Base-by-base conservation (phyloP, 2,113 vertebrate species). In the Gymnorhina tibicen region DNA sequence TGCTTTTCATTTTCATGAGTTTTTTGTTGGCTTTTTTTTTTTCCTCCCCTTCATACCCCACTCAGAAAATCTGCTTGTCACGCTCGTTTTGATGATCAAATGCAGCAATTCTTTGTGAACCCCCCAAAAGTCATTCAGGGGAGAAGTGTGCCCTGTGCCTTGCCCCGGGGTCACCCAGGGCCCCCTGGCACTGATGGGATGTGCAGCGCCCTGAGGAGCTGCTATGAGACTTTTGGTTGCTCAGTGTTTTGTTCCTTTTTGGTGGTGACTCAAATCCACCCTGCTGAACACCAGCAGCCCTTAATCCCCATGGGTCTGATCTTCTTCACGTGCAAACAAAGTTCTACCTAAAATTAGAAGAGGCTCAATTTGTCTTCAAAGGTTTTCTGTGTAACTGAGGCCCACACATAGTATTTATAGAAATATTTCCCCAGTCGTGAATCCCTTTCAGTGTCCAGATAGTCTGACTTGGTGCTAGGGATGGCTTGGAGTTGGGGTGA, bases 191-290 rank as follows among this genome's bases (percentile, higher is more conserved):
- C 39, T 16, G 28, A 2, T 16, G 64, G 33, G 16, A 21, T 28
- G 15, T 5, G 35, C 16, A 88, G 44, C 27, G 27, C 16, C 24
- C 37, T 7, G 42, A 49, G 41, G 14, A 88, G 21, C 37, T 16
- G 8, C 1, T 0, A 17, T 64, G 19, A 18, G 10, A 1, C 2
- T 55, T 58, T 30, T 0, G 1, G 1, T 16, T 42, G 10, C 44
- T 93, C 7, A 0, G 19, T 27, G 22, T 47, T 76, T 80, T 81
- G 4, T 6, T 87, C 11, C 15, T 67, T 46, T 58, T 28, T 60
- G 7, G 2, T 16, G 20, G 6, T 59, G 20, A 16, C 82, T 91
- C 55, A 62, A 42, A 69, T n/a, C 28, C 7, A 15, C 32, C 4
- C 41, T 69, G 12, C 30, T 64, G 33, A 73, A 46, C 62, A 6